Conservation (phyloP, 2,113 vertebrate genomes). For the Bos taurus region ARS-UCD2.0 NC_037330.1:59184001-59184500, state of each 20-base stretch:
- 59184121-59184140: slow-evolving; percentile 1
- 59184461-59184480: not conserved
- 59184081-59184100: slow-evolving; percentile 14
- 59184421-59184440: not conserved
- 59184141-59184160: not conserved
- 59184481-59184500: not conserved
- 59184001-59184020: not conserved
- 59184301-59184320: not conserved
- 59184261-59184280: not conserved
- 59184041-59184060: not conserved
- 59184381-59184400: not conserved
- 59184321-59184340: not conserved
- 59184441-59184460: not conserved
- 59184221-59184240: not conserved
- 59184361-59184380: not conserved
- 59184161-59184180: slow-evolving; percentile 8
- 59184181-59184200: not conserved
- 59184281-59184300: not conserved
- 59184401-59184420: not conserved
- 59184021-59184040: not conserved
- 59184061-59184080: not conserved
- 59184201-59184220: not conserved
- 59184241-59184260: not conserved
- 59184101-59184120: slow-evolving; percentile 4
- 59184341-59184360: not conserved